phyloP scores from a whole-genome alignment of 2,888 invertebrate genomes.

The Philereme vetulata region DNA sequence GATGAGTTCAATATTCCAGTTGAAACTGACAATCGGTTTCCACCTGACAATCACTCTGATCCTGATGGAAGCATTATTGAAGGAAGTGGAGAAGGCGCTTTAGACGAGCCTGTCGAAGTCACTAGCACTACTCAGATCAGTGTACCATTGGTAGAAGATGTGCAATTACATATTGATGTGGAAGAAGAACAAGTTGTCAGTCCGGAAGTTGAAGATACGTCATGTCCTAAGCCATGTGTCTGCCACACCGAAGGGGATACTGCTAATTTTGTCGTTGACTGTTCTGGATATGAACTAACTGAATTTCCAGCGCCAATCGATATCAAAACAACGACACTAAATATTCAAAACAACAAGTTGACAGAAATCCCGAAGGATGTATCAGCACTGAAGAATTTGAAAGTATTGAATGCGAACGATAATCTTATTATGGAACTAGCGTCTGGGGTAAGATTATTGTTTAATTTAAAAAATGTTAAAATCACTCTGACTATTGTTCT shows the following conservation, averaged over 20 bases:
- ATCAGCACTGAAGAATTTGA: constrained; percentile 62
- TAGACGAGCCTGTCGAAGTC: constrained; percentile 53
- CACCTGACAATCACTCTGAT: constrained; percentile 63
- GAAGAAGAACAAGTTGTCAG: constrained; percentile 33
- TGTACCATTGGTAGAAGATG: constrained; percentile 56
- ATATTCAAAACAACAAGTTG: constrained; percentile 72
- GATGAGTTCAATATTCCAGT: constrained; percentile 67
- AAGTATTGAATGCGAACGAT: constrained; percentile 63
- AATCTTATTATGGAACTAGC: constrained; percentile 68
- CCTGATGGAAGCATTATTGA: constrained; percentile 52
- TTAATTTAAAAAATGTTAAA: neutral
- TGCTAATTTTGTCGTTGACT: constrained; percentile 68
- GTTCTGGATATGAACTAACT: constrained; percentile 74
- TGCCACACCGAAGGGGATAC: constrained; percentile 66
- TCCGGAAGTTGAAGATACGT: constrained; percentile 37
- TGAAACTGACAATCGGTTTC: constrained; percentile 72
- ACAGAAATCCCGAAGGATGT: constrained; percentile 69
- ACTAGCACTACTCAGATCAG: constrained; percentile 46
- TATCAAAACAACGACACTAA: constrained; percentile 62
- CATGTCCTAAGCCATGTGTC: constrained; percentile 66
- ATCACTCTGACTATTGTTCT: too few relatives aligned
- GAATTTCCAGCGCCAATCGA: constrained; percentile 75
- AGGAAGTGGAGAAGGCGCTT: constrained; percentile 60
- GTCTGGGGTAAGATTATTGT: constrained; percentile 60
- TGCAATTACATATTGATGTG: constrained; percentile 46